A percentile compares a stretch with the other conserved stretches of the same genome.
These are phyloP conservation scores for Holothuria glaberrima DNA, from an alignment of 35 echinoderm and acorn worm species.

Conservation along the genomic window DNA sequence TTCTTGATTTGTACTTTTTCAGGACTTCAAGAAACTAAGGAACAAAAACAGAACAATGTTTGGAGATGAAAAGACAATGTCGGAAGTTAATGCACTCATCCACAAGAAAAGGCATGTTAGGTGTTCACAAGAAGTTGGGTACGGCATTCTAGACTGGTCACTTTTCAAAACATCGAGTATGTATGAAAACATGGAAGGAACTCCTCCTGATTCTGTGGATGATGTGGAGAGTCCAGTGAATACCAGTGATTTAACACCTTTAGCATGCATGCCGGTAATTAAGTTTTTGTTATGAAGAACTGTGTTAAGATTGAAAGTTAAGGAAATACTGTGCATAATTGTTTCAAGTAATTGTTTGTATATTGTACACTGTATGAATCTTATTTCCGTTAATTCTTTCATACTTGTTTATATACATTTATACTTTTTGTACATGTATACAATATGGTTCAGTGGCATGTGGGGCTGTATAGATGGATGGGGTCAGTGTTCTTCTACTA, in stretches of 20 bases:
- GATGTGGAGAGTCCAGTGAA: not conserved
- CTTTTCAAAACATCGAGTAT: not conserved
- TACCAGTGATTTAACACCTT: not conserved
- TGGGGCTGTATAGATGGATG: too few relatives aligned
- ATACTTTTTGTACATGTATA: too few relatives aligned
- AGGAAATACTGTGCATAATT: not conserved
- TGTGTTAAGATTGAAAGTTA: too few relatives aligned
- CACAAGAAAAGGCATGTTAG: constrained; percentile 31
- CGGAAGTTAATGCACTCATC: constrained; percentile 48
- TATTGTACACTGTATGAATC: too few relatives aligned
- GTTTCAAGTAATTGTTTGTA: too few relatives aligned
- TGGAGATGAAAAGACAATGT: constrained; percentile 54
- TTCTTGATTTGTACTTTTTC: not conserved
- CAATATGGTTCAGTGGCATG: too few relatives aligned
- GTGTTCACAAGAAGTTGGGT: not conserved
- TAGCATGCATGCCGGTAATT: too few relatives aligned
- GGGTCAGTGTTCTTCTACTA: too few relatives aligned
- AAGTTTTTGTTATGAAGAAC: too few relatives aligned
- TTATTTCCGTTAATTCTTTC: too few relatives aligned
- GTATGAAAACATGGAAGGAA: not conserved
- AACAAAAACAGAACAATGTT: constrained; percentile 37
- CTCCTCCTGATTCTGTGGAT: not conserved
- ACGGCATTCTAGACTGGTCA: constrained; percentile 7
- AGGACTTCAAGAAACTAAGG: too few relatives aligned
- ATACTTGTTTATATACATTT: too few relatives aligned